A percentile compares a stretch with the other conserved stretches of the same genome.
Conservation (phyloP, 2,113 vertebrate genomes). For the Prunella fulvescens region DNA sequence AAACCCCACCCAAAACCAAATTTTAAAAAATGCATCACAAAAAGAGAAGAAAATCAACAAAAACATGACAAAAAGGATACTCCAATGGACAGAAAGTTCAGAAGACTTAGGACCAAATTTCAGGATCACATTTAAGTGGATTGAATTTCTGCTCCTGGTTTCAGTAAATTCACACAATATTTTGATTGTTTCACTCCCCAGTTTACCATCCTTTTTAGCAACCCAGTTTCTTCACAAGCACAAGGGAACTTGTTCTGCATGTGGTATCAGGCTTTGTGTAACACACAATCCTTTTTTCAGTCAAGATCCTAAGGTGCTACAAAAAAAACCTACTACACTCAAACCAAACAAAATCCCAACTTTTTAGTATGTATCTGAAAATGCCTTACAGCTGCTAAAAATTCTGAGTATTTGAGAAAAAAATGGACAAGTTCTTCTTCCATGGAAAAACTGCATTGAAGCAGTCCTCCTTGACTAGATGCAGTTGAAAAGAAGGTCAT, state of each 20-base stretch:
- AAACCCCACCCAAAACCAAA: not conserved
- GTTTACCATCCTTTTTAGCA: not conserved
- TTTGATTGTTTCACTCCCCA: not conserved
- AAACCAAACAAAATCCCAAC: not conserved
- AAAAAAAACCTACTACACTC: not conserved
- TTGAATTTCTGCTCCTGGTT: not conserved
- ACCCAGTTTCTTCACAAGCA: not conserved
- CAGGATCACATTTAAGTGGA: not conserved
- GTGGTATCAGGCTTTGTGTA: not conserved
- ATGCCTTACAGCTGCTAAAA: not conserved
- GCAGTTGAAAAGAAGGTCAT: not conserved
- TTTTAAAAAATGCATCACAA: not conserved
- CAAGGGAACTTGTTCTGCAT: not conserved
- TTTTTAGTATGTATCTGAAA: not conserved
- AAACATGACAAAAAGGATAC: not conserved
- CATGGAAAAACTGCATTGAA: not conserved
- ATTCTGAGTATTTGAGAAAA: not conserved
- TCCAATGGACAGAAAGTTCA: not conserved
- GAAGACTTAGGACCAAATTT: not conserved
- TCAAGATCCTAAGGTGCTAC: not conserved
- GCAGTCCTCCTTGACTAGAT: not conserved
- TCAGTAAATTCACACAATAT: not conserved
- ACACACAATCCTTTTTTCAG: rapidly evolving
- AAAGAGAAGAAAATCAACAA: not conserved
- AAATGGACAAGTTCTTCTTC: not conserved